Evolutionary conservation across 2,797 vertebrate genomes (phyloP), one percentile per base, ranked within the genome.

Genomic region (Cynodonichthys magdalenae): DNA sequence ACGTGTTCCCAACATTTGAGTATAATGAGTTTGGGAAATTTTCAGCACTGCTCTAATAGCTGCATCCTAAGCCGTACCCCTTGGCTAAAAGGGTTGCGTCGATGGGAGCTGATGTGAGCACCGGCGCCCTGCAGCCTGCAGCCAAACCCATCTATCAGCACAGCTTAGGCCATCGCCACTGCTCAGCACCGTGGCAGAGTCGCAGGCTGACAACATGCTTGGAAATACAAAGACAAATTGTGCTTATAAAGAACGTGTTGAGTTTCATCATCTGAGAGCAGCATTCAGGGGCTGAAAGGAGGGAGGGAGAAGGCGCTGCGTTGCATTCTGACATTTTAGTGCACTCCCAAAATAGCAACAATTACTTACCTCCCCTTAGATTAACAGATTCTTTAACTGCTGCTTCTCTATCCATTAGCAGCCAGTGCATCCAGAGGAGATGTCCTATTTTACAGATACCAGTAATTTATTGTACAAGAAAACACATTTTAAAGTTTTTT

Each of bases 11-110:
- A 63, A 80, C 79, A 60, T 77, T 85, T 58, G 56, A 73, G 71
- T 82, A 74, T 90, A 92, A 92, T 87, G 85, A 93, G 88, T 87
- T 83, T 42, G 63, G 85, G 81, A 88, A 87, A 89, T 90, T 84
- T 87, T 83, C 69, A 52, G 73, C 59, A 65, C 79, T 55, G 80
- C 84, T 89, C 83, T 87, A 87, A 90, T 88, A 84, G 91, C 80
- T 75, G 82, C 80, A 76, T 80, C 81, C 77, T 79, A 74, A 91
- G 84, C 80, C 81, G 48, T 79, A 80, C 77, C 89, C 78, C 77
- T 53, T 72, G 75, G 87, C 86, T 66, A 81, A 69, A 80, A 71
- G 73, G 71, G 61, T 17, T 53, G 75, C 53, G 70, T 80, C 48
- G 49, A 70, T 81, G 83, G 72, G 77, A 82, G 74, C 74, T 31